Evolutionary conservation across 1,140 invertebrate genomes (phyloP), one percentile per base, ranked within the genome.

Genomic region (Vanessa tameamea): DNA sequence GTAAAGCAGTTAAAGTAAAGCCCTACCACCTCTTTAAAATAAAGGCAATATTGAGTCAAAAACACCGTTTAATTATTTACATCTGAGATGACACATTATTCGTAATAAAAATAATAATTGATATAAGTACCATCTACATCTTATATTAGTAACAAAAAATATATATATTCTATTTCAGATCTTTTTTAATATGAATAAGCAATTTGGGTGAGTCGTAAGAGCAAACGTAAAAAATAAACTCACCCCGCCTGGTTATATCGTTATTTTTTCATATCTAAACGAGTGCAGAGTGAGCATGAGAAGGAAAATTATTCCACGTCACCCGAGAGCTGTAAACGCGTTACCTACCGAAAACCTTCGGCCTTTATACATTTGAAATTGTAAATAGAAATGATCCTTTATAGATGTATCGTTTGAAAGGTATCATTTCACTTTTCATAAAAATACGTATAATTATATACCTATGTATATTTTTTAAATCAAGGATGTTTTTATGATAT

Each of bases 261-360:
- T 64, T 65, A 64, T 73, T 75, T 73, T 66, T 82, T 85, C 81
- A 82, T 81, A 82, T 82, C 82, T 82, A 79, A 80, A 82, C 81
- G 78, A 84, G 76, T 77, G 77, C 69, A 72, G 66, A 47, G 66
- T 23, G 16, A 68, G 53, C 61, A 79, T 16, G 75, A 81, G 78
- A 84, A 80, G 77, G 74, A 69, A 78, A 84, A 81, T 86, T 81
- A 80, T 80, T 80, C 76, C 63, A 61, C 67, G 64, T 80, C 78
- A 77, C 74, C 43, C 53, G 59, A 48, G 53, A 77, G 72, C 69
- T 37, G 76, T 78, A 76, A 78, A 75, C 75, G 83, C 73, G 75
- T 82, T 81, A 80, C 78, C 76, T 80, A 72, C 63, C 65, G 69
- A 77, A 78, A 77, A 76, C 74, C 64, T 57, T 57, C 79, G 70